Conservation (phyloP, 1,140 invertebrate genomes). For the Oppia nitens region DNA sequence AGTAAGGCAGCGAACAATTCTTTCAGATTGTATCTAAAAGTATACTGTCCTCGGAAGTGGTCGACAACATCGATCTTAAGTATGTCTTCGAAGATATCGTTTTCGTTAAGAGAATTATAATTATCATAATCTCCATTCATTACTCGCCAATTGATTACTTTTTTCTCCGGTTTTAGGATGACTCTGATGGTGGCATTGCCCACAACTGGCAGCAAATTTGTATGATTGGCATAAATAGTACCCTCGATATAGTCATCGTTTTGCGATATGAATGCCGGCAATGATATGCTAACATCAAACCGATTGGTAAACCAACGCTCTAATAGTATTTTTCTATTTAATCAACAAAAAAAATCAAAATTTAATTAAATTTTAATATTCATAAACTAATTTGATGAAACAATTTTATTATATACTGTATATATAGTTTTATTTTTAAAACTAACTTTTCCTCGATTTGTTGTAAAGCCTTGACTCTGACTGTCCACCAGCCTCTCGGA, state of each 20-base stretch:
- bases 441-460: slow-evolving; percentile 33
- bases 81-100: neutral
- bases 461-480: slow-evolving; percentile 29
- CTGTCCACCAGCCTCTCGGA: slow-evolving; percentile 33
- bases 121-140: neutral
- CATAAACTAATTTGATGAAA: too few species aligned
- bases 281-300: slow-evolving; percentile 20
- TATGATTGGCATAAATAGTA: slow-evolving; percentile 18
- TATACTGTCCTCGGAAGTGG: slow-evolving; percentile 23
- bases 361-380: slow-evolving; percentile 33
- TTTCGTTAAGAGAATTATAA: neutral
- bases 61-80: slow-evolving; percentile 1
- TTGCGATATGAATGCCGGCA: slow-evolving; percentile 17
- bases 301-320: slow-evolving; percentile 27
- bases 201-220: slow-evolving; percentile 17
- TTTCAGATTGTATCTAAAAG: slow-evolving; percentile 22
- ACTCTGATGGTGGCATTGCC: slow-evolving; percentile 20
- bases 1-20: slow-evolving; percentile 14
- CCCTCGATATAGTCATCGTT: slow-evolving; percentile 20
- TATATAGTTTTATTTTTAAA: too few species aligned
- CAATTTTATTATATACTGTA: too few species aligned
- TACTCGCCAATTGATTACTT: neutral
- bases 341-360: slow-evolving; percentile 27
- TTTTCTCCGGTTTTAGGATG: slow-evolving; percentile 11
- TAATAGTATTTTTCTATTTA: slow-evolving; percentile 27